These are phyloP conservation scores for Agelastica alni DNA, from an alignment of 2,888 invertebrate species.

Conservation along the genomic window DNA sequence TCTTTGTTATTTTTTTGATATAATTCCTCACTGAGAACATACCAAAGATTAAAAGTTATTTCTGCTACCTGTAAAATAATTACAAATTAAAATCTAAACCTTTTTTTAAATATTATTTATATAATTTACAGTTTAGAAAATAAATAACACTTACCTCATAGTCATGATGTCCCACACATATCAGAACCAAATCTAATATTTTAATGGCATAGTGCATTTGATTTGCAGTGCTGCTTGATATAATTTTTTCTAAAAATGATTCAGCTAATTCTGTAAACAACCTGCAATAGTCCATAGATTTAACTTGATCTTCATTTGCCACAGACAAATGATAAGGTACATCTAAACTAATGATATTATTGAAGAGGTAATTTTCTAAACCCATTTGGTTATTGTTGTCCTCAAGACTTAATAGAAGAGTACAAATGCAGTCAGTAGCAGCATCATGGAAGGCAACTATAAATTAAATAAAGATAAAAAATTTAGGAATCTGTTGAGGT, in stretches of 20 bases:
- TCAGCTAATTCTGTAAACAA: constrained; percentile 95
- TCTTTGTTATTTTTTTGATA: constrained; percentile 85
- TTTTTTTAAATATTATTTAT: background rate
- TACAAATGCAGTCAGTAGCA: constrained; percentile 88
- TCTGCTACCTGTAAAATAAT: constrained; percentile 57
- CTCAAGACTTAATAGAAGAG: constrained; percentile 81
- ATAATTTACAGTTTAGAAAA: constrained; percentile 4
- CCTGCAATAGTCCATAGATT: constrained; percentile 90
- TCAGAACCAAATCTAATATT: constrained; percentile 84
- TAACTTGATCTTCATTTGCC: constrained; percentile 91
- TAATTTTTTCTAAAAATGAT: constrained; percentile 83
- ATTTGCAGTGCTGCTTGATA: constrained; percentile 64
- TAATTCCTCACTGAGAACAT: constrained; percentile 89
- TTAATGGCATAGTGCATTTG: constrained; percentile 76
- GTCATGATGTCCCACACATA: constrained; percentile 95
- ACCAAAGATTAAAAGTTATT: constrained; percentile 97
- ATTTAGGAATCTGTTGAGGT: too few relatives aligned
- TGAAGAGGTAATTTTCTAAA: constrained; percentile 80
- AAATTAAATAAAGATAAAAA: too few relatives aligned
- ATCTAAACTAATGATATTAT: constrained; percentile 78
- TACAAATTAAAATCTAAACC: too few relatives aligned
- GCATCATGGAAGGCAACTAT: constrained; percentile 74
- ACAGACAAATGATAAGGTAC: constrained; percentile 89
- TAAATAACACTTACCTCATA: constrained; percentile 67
- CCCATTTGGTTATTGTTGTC: constrained; percentile 72